Base-by-base conservation (phyloP, 2,797 vertebrate genomes). In the Fundulus diaphanus region DNA sequence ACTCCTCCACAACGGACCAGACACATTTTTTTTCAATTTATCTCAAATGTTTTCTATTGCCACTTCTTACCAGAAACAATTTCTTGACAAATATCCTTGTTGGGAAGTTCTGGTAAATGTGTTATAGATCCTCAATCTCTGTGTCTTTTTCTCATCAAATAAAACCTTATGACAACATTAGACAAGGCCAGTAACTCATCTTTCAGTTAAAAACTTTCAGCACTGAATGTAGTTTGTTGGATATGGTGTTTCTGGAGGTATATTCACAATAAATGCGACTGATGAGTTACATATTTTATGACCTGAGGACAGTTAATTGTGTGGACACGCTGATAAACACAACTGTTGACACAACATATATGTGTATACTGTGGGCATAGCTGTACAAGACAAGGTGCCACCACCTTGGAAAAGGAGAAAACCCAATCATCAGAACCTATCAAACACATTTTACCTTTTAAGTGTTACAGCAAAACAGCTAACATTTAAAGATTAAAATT, bases 261-360 rank as follows among this genome's bases (percentile, higher is more conserved):
- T 24, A 54, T 18, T 5, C 49, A 49, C 29, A 69, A 31, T 35
- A 51, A 31, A 12, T 35, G n/a, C 56, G 33, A 52, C 11, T 7
- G 18, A 59, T 44, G 37, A 57, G 3, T 18, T 3, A 13, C 57
- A 61, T 29, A 56, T 59, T 75, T 72, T 31, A 56, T 76, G 40
- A 77, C 37, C 59, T 46, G 69, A 73, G 69, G 48, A 65, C 0
- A 24, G 29, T 4, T 46, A 31, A n/a, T 3, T 27, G 57, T 54
- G 63, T 37, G 61, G 74, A 80, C 74, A 33, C 2, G 91, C 82
- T 91, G 90, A 88, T 75, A 89, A 93, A 92, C 89, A 92, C 15
- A 3, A 68, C 66, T 94, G 84, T 93, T 94, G 92, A 89, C 85
- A 91, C 85, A 93, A 93, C 88, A 88, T 78, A 81, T 70, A 57